phyloP scores from a whole-genome alignment of 2,113 vertebrate species.

The Elaphurus davidianus region DNA sequence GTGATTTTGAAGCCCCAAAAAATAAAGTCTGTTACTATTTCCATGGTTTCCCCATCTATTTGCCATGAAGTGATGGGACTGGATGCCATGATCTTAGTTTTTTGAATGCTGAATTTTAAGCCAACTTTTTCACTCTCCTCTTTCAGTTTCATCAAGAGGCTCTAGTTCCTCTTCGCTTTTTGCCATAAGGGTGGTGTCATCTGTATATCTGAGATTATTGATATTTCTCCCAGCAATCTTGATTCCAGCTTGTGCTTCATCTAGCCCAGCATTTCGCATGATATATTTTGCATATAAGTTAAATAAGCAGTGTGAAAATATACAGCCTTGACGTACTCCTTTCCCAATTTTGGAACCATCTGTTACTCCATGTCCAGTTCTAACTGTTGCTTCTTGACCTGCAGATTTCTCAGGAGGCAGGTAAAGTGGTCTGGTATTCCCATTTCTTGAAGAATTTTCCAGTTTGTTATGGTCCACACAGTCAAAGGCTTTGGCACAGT shows the following conservation, averaged over 20 bases:
- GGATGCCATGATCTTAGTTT: background rate
- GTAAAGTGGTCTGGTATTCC: background rate
- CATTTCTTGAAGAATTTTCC: background rate
- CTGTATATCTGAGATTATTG: background rate
- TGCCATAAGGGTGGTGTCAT: background rate
- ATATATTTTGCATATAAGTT: background rate
- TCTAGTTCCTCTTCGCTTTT: background rate
- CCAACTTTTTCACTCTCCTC: background rate
- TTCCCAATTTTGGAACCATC: background rate
- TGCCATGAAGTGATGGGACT: background rate
- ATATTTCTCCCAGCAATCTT: background rate
- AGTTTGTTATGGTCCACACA: background rate
- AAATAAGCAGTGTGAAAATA: background rate
- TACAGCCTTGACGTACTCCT: background rate
- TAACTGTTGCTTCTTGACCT: background rate
- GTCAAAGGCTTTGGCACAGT: background rate
- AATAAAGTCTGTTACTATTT: background rate
- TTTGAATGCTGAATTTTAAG: background rate
- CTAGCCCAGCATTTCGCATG: background rate
- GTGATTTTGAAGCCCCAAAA: fast-evolving
- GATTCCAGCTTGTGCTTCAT: background rate
- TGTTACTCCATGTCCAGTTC: background rate
- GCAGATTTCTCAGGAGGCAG: background rate
- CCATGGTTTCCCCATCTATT: background rate
- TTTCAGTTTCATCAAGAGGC: background rate